Percentiles rank a stretch among this genome's conserved stretches.
These are phyloP conservation scores for Vipera ursinii DNA, from an alignment of 2,797 vertebrate genomes.

Conservation along the genomic window DNA sequence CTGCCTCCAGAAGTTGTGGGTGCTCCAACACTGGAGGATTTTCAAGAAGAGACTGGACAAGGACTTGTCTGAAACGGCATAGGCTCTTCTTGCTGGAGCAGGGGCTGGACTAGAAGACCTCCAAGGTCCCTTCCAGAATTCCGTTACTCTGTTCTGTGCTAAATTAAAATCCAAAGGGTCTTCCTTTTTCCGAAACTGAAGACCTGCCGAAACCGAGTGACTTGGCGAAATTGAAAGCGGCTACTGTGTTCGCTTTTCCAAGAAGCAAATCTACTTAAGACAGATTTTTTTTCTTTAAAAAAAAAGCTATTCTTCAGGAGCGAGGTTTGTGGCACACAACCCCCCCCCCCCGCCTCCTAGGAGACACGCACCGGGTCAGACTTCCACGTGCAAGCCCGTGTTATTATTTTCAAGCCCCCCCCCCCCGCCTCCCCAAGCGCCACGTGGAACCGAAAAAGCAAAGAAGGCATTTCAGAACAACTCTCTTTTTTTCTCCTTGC, in stretches of 20 bases:
- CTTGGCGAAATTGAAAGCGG: neutral
- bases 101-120: no score
- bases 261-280: neutral
- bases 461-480: constrained; percentile 9
- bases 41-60: no score
- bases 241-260: neutral
- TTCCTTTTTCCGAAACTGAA: neutral
- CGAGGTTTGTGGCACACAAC: neutral
- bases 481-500: neutral
- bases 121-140: no score
- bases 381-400: neutral
- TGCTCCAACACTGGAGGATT: no score
- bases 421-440: neutral
- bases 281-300: no score
- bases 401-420: neutral
- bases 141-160: neutral
- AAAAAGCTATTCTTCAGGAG: neutral
- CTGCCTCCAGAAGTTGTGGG: no score
- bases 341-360: neutral
- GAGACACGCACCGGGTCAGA: neutral
- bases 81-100: no score
- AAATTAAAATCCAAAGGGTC: no score
- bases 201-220: neutral
- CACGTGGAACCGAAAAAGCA: constrained; percentile 18
- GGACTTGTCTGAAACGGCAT: no score